Evolutionary conservation across 1,140 invertebrate genomes (phyloP).

Genomic region (Lucilia sericata): DNA sequence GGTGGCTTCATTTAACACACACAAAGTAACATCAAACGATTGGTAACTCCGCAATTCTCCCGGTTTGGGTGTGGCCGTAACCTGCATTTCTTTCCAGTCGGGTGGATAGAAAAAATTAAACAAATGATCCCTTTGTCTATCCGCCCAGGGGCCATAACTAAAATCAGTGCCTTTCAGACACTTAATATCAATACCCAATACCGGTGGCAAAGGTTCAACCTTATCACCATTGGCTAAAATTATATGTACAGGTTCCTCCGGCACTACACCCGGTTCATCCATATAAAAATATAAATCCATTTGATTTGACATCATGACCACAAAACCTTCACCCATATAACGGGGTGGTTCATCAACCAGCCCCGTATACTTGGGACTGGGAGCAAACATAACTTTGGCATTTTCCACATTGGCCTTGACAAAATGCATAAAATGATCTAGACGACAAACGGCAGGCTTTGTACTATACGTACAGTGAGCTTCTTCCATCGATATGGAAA

Average conservation of each 20-base stretch:
- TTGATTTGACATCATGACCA: conserved; percentile 94
- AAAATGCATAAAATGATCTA: conserved; percentile 97
- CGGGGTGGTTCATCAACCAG: conserved; percentile 94
- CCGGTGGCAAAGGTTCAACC: conserved; percentile 89
- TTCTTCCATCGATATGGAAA: conserved; percentile 94
- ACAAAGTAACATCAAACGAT: conserved; percentile 92
- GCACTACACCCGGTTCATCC: conserved; percentile 92
- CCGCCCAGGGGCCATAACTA: conserved; percentile 98
- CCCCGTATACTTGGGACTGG: conserved; percentile 93
- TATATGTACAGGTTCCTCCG: conserved; percentile 90
- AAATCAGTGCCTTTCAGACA: conserved; percentile 97
- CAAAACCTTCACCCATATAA: conserved; percentile 95
- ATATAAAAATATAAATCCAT: conserved; percentile 96
- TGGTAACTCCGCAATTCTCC: conserved; percentile 90
- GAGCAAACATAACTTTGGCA: conserved; percentile 92
- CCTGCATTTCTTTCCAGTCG: conserved; percentile 82
- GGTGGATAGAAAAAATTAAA: conserved; percentile 97
- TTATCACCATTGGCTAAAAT: conserved; percentile 93
- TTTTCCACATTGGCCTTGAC: conserved; percentile 95
- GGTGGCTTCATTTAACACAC: conserved; percentile 90
- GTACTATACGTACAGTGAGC: conserved; percentile 95
- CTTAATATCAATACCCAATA: conserved; percentile 95
- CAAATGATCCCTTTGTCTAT: conserved; percentile 93
- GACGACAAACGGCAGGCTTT: conserved; percentile 90
- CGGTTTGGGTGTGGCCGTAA: conserved; percentile 82